phyloP scores from a whole-genome alignment of 2,888 invertebrate species.

The Petrophora chlorosata region DNA sequence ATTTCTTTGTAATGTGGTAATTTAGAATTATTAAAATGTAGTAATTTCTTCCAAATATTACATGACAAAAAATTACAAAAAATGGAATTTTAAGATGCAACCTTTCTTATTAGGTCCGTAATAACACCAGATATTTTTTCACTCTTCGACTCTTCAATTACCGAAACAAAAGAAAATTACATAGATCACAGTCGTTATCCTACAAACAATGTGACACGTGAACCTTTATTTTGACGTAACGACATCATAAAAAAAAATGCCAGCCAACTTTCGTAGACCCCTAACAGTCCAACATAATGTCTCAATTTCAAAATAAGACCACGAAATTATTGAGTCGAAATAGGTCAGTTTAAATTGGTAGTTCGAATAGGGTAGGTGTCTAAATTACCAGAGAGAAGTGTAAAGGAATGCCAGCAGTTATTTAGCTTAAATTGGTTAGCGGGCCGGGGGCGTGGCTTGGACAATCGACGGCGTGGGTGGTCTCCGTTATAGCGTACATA shows the following conservation, averaged over 20 bases:
- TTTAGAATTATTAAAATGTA: too few relatives aligned
- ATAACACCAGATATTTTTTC: constrained; percentile 31
- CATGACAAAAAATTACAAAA: background rate
- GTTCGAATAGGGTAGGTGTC: constrained; percentile 50
- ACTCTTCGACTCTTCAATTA: constrained; percentile 37
- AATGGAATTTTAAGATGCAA: background rate
- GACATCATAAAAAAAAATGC: constrained; percentile 20
- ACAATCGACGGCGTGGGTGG: constrained; percentile 72
- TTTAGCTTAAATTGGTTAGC: constrained; percentile 71
- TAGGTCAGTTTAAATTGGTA: constrained; percentile 30
- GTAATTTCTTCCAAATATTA: background rate
- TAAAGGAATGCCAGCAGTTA: constrained; percentile 31
- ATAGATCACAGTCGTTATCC: constrained; percentile 40
- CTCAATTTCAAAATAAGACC: constrained; percentile 22
- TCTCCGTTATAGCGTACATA: constrained; percentile 55
- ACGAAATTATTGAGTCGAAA: constrained; percentile 21
- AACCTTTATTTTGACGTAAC: constrained; percentile 40
- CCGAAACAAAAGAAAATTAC: constrained; percentile 44
- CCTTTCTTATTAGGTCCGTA: constrained; percentile 2
- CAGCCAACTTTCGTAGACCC: constrained; percentile 10
- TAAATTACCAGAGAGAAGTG: constrained; percentile 48
- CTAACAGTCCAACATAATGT: constrained; percentile 13
- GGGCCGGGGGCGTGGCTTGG: constrained; percentile 61
- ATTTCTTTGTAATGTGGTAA: too few relatives aligned
- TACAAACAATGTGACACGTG: constrained; percentile 54